phyloP scores from a whole-genome alignment of 1,140 invertebrate genomes.

The Neodiprion virginianus region DNA sequence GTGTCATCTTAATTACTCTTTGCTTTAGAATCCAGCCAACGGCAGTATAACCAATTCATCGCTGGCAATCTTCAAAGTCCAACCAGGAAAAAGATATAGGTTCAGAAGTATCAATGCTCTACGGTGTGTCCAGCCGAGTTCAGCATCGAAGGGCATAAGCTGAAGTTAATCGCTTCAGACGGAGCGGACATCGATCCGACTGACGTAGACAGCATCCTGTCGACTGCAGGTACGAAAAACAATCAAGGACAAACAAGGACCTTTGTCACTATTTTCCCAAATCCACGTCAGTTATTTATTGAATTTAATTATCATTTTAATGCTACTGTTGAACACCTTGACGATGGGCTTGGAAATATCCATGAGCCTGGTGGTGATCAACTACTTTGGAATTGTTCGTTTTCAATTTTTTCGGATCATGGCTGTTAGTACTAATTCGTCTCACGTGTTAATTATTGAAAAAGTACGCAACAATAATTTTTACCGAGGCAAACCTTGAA shows the following conservation, averaged over 20 bases:
- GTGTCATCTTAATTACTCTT: conserved; percentile 70
- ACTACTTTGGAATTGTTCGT: too few relatives aligned
- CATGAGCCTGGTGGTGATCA: too few relatives aligned
- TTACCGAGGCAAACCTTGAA: too few relatives aligned
- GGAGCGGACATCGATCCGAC: conserved; percentile 36
- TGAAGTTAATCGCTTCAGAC: conserved; percentile 63
- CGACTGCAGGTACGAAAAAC: not conserved
- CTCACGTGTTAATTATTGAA: too few relatives aligned
- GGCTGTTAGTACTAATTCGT: too few relatives aligned
- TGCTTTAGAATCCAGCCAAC: conserved; percentile 54
- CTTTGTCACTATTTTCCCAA: too few relatives aligned
- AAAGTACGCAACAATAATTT: too few relatives aligned
- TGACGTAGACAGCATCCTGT: not conserved
- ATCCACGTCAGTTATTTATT: too few relatives aligned
- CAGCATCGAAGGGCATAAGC: conserved; percentile 61
- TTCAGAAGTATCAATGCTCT: conserved; percentile 62
- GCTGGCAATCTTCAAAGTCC: conserved; percentile 37
- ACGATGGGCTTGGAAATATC: too few relatives aligned
- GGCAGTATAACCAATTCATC: conserved; percentile 25
- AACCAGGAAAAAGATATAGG: conserved; percentile 52
- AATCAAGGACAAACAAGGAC: not conserved
- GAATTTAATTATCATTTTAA: too few relatives aligned
- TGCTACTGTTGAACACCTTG: too few relatives aligned
- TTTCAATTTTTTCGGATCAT: too few relatives aligned
- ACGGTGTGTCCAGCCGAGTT: conserved; percentile 60